Evolutionary conservation across 2,113 vertebrate species (phyloP).

Genomic region (Puffinus mauretanicus): DNA sequence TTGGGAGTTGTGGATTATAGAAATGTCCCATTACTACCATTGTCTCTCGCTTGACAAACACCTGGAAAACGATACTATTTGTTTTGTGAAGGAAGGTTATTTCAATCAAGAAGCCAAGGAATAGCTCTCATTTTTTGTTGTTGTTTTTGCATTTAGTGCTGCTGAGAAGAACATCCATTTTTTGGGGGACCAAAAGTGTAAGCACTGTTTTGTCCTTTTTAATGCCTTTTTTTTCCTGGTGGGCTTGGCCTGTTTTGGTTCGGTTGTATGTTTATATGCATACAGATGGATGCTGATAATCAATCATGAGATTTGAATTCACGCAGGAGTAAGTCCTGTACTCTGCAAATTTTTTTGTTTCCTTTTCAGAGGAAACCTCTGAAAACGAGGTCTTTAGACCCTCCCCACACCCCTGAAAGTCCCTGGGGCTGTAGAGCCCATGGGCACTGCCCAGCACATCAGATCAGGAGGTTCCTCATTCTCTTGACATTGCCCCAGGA

Average conservation of each 20-base stretch:
- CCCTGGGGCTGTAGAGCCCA: not conserved
- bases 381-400: not conserved
- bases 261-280: not conserved
- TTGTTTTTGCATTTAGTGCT: not conserved
- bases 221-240: not conserved
- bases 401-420: not conserved
- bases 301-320: not conserved
- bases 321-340: not conserved
- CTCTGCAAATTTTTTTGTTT: not conserved
- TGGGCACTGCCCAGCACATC: rapidly evolving
- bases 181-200: not conserved
- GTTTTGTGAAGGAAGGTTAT: not conserved
- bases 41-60: not conserved
- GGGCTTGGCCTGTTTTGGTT: not conserved
- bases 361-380: not conserved
- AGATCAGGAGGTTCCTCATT: not conserved
- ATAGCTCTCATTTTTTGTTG: not conserved
- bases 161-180: not conserved
- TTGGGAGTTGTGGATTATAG: not conserved
- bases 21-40: not conserved
- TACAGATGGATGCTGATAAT: not conserved
- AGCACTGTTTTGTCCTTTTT: not conserved
- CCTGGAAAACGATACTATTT: not conserved
- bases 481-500: not conserved
- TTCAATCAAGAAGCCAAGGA: not conserved